These are phyloP conservation scores for Clarias gariepinus DNA, from an alignment of 2,113 vertebrate species.

Conservation along the genomic window DNA sequence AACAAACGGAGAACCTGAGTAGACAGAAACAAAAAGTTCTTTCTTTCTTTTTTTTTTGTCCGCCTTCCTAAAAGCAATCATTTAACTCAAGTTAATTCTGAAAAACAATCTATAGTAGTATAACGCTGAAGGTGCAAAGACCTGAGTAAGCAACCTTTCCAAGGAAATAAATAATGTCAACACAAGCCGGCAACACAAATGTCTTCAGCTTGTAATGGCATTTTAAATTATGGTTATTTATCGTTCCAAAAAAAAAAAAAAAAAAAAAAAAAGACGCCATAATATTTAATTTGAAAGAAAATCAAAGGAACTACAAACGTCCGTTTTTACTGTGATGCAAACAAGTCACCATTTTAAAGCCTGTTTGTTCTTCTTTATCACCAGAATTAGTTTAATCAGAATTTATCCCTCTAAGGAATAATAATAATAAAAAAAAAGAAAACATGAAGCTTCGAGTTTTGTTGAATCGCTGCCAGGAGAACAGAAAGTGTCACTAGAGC, in stretches of 20 bases:
- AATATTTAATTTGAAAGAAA: too few relatives aligned
- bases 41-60: background rate
- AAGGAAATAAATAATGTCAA: background rate
- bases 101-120: constrained; percentile 24
- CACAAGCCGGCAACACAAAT: background rate
- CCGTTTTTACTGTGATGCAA: background rate
- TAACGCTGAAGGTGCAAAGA: constrained; percentile 41
- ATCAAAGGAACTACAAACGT: background rate
- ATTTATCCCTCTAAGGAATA: background rate
- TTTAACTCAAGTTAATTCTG: constrained; percentile 34
- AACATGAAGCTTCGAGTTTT: background rate
- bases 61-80: constrained; percentile 44
- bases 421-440: background rate
- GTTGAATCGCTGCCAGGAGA: background rate
- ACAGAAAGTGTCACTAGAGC: background rate
- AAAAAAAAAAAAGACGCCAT: background rate
- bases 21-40: constrained; percentile 43
- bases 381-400: too few relatives aligned
- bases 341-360: background rate
- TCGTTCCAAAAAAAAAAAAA: too few relatives aligned
- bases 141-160: constrained; percentile 22
- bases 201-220: background rate
- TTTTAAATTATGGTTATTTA: background rate
- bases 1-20: constrained; percentile 20
- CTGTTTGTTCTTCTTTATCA: background rate